Conservation (phyloP, 2,888 invertebrate species). For the Melanostoma scalare region DNA sequence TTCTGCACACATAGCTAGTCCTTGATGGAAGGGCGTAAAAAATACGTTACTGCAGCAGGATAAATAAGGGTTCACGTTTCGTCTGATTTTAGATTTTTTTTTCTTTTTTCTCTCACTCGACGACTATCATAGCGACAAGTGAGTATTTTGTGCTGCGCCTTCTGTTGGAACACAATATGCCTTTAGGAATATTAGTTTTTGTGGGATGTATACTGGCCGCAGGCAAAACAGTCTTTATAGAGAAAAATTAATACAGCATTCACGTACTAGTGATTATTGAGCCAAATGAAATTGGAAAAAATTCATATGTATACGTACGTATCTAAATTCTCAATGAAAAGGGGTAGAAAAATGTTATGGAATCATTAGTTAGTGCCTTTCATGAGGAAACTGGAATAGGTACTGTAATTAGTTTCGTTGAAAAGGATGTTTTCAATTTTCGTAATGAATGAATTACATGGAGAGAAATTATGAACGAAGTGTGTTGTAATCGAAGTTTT, state of each 20-base stretch:
- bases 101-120: background rate
- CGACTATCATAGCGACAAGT: constrained; percentile 58
- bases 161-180: constrained; percentile 51
- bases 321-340: too few species aligned
- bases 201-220: constrained; percentile 25
- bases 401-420: too few species aligned
- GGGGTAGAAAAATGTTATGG: too few species aligned
- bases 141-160: constrained; percentile 47
- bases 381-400: too few species aligned
- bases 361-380: too few species aligned
- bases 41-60: constrained; percentile 38
- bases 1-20: constrained; percentile 37
- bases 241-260: constrained; percentile 5
- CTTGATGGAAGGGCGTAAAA: constrained; percentile 20
- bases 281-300: constrained; percentile 11
- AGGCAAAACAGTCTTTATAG: constrained; percentile 4
- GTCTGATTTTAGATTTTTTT: constrained; percentile 2
- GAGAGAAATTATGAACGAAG: too few species aligned
- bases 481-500: too few species aligned
- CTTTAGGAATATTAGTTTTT: constrained; percentile 67
- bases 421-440: too few species aligned
- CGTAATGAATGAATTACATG: too few species aligned
- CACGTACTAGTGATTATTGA: constrained; percentile 18
- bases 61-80: constrained; percentile 68
- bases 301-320: too few species aligned